Percentiles rank a stretch among this genome's conserved stretches.
Evolutionary conservation across 2,113 vertebrate genomes (phyloP).

Genomic region (Melanostigma gelatinosum): DNA sequence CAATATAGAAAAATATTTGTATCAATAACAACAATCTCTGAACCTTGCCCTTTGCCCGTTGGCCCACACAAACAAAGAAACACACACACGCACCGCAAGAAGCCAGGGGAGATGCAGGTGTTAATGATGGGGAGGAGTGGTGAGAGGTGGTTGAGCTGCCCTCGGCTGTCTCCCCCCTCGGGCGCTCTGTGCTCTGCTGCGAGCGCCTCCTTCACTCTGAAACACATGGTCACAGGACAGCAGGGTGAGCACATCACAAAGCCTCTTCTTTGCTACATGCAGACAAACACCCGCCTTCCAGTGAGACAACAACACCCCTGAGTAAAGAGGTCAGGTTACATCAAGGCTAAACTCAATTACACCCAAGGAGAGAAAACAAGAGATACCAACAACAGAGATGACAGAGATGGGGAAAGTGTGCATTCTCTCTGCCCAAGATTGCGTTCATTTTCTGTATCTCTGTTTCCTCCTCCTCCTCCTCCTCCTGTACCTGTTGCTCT

Average conservation of each 20-base stretch:
- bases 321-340: slow-evolving; percentile 55
- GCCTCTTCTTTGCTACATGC: slow-evolving; percentile 49
- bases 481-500: slow-evolving; percentile 77
- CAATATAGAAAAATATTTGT: neutral
- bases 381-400: slow-evolving; percentile 31
- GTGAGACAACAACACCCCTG: slow-evolving; percentile 43
- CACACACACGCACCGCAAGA: slow-evolving; percentile 63
- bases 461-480: slow-evolving; percentile 37
- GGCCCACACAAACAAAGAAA: slow-evolving; percentile 17
- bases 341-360: slow-evolving; percentile 73
- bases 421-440: slow-evolving; percentile 26
- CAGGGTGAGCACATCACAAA: slow-evolving; percentile 59
- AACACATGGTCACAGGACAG: slow-evolving; percentile 74
- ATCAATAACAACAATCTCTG: slow-evolving; percentile 1
- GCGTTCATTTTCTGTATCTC: slow-evolving; percentile 44
- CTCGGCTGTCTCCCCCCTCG: slow-evolving; percentile 40
- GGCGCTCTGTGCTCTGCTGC: slow-evolving; percentile 46
- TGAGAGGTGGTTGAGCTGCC: slow-evolving; percentile 52
- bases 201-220: slow-evolving; percentile 71
- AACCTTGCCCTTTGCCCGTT: neutral
- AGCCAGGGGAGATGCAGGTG: slow-evolving; percentile 67
- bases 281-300: slow-evolving; percentile 53
- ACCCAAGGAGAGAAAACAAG: slow-evolving; percentile 44
- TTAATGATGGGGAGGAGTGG: slow-evolving; percentile 67
- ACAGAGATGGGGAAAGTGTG: slow-evolving; percentile 12